Evolutionary conservation across 2,797 vertebrate species (phyloP), one percentile per base, ranked within the genome.

Genomic region (Pagetopsis macropterus): DNA sequence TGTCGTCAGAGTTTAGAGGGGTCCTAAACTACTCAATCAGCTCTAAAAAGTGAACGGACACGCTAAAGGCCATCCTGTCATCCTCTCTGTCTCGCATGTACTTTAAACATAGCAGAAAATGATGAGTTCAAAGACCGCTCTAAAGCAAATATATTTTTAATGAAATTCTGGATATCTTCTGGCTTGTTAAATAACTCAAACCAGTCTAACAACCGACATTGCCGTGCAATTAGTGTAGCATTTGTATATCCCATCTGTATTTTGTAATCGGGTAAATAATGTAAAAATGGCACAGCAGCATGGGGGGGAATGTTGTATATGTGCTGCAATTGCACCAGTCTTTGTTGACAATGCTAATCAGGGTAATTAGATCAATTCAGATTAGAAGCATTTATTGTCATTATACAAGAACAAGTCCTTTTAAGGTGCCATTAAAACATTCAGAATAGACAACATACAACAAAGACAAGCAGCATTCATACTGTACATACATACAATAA

Each of bases 1-100:
- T 11, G 59, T 69, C 71, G 55, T 79, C 51, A 75, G 61, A 72
- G 52, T 81, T 86, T 82, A 80, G 51, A 60, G 58, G 15, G 63
- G 70, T 23, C 31, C 13, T 68, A 67, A 85, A 72, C 65, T 54
- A 65, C 45, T 84, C 68, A 43, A 50, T 70, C 50, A 78, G 56
- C 69, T 79, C 58, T 41, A 15, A 50, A 71, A 73, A 75, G 65
- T 19, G 63, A 78, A 59, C 10, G 31, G 57, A 43, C 57, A 14
- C 19, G 9, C 44, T 56, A 52, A 45, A 69, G 77, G 76, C 81
- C 70, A 73, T 58, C 23, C 23, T 27, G 23, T 27, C 23, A 27
- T 27, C 23, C 23, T 27, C 23, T 27, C 23, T 3, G 15, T 45
- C 17, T 65, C 66, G 48, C 43, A 27, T 63, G 21, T 14, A 4